Evolutionary conservation across 2,888 invertebrate genomes (phyloP).

Genomic region (Drosophila longiperda): DNA sequence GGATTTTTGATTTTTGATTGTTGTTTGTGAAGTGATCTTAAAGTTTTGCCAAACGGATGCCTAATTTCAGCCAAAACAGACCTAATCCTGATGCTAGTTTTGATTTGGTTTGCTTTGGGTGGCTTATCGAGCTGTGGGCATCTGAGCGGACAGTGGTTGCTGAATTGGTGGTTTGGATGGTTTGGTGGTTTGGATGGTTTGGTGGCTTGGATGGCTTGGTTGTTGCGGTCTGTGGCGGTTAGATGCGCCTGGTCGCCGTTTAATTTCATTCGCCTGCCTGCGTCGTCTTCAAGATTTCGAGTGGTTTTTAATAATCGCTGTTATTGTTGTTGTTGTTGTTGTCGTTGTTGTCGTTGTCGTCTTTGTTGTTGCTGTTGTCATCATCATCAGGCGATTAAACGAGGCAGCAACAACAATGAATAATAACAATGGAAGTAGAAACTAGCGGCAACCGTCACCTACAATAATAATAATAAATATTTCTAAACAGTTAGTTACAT

Average conservation of each 20-base stretch:
- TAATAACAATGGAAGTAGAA: constrained; percentile 43
- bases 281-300: constrained; percentile 60
- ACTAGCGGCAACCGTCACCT: constrained; percentile 57
- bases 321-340: constrained; percentile 17
- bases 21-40: background rate
- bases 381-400: constrained; percentile 72
- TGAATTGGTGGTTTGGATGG: background rate
- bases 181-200: background rate
- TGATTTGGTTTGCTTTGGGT: background rate
- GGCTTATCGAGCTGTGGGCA: constrained; percentile 55
- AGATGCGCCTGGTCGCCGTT: constrained; percentile 76
- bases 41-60: background rate
- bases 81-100: constrained; percentile 31
- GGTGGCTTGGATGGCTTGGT: constrained; percentile 7
- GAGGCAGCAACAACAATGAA: constrained; percentile 61
- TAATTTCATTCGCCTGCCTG: constrained; percentile 57
- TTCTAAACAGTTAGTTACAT: constrained; percentile 82
- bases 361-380: constrained; percentile 37
- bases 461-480: constrained; percentile 72
- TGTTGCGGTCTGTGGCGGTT: constrained; percentile 60
- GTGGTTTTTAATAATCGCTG: constrained; percentile 74
- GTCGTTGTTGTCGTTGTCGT: constrained; percentile 22
- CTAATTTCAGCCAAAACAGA: constrained; percentile 2
- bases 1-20: background rate
- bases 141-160: constrained; percentile 31